A percentile compares a stretch with the other conserved stretches of the same genome.
Evolutionary conservation across 1,140 invertebrate species (phyloP).

Genomic region (Drosophila neocordata): DNA sequence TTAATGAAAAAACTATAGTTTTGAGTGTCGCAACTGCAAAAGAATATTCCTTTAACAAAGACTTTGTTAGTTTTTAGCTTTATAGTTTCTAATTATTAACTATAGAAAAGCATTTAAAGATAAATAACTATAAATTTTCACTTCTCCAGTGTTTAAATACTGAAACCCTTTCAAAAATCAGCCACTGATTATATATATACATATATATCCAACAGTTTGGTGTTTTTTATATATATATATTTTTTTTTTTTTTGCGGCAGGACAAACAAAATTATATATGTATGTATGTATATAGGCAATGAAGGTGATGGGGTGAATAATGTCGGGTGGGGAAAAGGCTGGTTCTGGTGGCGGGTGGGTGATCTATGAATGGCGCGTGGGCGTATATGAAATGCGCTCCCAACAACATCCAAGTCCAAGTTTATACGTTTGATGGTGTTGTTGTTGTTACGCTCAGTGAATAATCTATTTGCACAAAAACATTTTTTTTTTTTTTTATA

Average conservation of each 20-base stretch:
- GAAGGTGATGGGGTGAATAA: conserved; percentile 1
- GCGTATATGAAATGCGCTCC: conserved; percentile 50
- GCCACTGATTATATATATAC: conserved; percentile 6
- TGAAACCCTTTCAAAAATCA: too few species aligned
- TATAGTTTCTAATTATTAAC: too few species aligned
- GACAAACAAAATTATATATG: conserved; percentile 69
- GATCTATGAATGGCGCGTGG: conserved; percentile 54
- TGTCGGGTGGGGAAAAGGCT: too few species aligned
- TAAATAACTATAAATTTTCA: too few species aligned
- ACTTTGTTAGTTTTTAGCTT: too few species aligned
- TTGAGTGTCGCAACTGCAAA: too few species aligned
- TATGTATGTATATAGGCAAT: conserved; percentile 14
- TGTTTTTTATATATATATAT: conserved; percentile 15
- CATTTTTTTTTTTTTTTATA: conserved; percentile 50
- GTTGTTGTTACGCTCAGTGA: conserved; percentile 59
- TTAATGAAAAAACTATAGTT: too few species aligned
- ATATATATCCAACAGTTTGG: conserved; percentile 28
- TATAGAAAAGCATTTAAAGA: too few species aligned
- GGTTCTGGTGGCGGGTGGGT: conserved; percentile 10
- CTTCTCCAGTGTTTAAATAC: too few species aligned
- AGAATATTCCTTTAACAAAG: too few species aligned
- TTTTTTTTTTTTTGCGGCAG: conserved; percentile 38
- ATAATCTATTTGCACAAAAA: conserved; percentile 74
- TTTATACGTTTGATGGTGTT: conserved; percentile 55
- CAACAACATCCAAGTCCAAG: conserved; percentile 71